phyloP scores from a whole-genome alignment of 2,888 invertebrate genomes.

The Colostygia pectinataria region DNA sequence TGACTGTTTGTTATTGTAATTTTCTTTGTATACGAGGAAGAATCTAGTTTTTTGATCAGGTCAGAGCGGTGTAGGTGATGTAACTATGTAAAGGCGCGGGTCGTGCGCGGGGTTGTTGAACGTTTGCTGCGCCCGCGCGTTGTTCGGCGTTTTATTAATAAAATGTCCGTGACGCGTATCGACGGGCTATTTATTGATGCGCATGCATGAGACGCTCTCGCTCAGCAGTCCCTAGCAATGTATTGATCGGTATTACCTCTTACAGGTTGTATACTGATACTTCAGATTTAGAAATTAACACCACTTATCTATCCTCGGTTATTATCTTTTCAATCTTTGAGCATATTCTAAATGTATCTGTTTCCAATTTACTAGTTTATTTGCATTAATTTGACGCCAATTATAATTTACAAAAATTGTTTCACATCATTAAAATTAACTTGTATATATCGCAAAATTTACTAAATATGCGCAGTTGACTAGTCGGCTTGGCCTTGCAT shows the following conservation, averaged over 20 bases:
- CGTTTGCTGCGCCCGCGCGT: conserved; percentile 60
- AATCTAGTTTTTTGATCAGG: conserved; percentile 47
- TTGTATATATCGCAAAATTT: too few relatives aligned
- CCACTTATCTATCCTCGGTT: too few relatives aligned
- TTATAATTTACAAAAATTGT: too few relatives aligned
- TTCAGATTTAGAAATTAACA: too few relatives aligned
- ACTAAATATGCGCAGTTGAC: neutral
- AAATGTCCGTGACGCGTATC: conserved; percentile 76
- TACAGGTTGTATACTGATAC: neutral
- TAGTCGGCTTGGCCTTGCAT: conserved; percentile 9
- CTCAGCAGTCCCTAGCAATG: conserved; percentile 15
- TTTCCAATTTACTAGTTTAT: too few relatives aligned
- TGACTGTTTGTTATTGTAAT: conserved; percentile 24
- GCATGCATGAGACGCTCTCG: conserved; percentile 50
- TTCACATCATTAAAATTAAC: too few relatives aligned
- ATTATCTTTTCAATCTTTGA: too few relatives aligned
- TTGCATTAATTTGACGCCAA: too few relatives aligned
- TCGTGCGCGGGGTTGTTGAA: conserved; percentile 75
- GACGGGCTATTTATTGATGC: conserved; percentile 77
- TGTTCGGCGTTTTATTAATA: conserved; percentile 78
- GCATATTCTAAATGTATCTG: too few relatives aligned
- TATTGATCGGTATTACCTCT: conserved; percentile 38
- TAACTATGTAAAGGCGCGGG: conserved; percentile 53
- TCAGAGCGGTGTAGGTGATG: conserved; percentile 52
- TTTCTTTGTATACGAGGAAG: conserved; percentile 36